These are phyloP conservation scores for Zenarchopterus dispar DNA, from an alignment of 2,797 vertebrate species.

Conservation along the genomic window DNA sequence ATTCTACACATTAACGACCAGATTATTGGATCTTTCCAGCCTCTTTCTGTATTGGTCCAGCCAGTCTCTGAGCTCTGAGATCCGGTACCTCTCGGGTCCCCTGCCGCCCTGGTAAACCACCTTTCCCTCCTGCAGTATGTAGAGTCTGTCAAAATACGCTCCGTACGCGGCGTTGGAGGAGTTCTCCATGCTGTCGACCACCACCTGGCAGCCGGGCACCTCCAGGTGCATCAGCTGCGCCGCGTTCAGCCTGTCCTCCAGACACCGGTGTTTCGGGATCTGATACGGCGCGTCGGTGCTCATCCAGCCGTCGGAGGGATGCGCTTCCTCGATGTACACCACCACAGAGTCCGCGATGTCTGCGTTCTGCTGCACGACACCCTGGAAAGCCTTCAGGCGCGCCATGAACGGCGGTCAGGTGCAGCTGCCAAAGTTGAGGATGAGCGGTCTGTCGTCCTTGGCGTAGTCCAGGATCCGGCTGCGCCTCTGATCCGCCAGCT, in stretches of 20 bases:
- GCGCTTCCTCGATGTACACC: slow-evolving; percentile 97
- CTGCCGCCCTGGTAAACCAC: slow-evolving; percentile 95
- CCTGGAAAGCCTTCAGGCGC: slow-evolving; percentile 92
- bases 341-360: slow-evolving; percentile 93
- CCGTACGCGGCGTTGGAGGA: slow-evolving; percentile 94
- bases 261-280: slow-evolving; percentile 92
- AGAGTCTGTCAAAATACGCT: slow-evolving; percentile 96
- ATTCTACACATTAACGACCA: slow-evolving; percentile 85
- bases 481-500: slow-evolving; percentile 84
- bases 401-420: slow-evolving; percentile 99
- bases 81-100: slow-evolving; percentile 94
- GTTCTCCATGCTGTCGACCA: slow-evolving; percentile 96
- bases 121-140: slow-evolving; percentile 88
- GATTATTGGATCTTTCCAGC: slow-evolving; percentile 68
- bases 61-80: slow-evolving; percentile 93
- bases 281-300: slow-evolving; percentile 94
- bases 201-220: slow-evolving; percentile 88
- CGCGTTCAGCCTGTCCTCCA: slow-evolving; percentile 91
- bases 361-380: slow-evolving; percentile 88
- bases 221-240: slow-evolving; percentile 90
- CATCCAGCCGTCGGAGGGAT: slow-evolving; percentile 96
- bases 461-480: slow-evolving; percentile 90
- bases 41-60: slow-evolving; percentile 86
- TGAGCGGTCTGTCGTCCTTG: slow-evolving; percentile 87
- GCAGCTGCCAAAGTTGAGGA: slow-evolving; percentile 98